A percentile compares a stretch with the other conserved stretches of the same genome.
Conservation (phyloP, 2,113 vertebrate genomes). For the Chaenocephalus aceratus region DNA sequence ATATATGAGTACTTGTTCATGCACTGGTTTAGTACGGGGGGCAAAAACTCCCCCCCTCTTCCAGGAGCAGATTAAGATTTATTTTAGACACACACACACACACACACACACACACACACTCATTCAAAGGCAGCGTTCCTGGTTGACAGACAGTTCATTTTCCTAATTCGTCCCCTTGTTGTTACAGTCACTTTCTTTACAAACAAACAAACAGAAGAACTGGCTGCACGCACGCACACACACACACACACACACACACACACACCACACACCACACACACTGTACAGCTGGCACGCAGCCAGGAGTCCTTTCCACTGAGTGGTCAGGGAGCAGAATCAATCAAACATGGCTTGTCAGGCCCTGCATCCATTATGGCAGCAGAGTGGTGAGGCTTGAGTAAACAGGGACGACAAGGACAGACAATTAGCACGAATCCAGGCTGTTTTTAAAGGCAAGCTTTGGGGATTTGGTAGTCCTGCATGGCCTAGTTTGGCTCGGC, state of each 20-base stretch:
- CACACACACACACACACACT: background rate
- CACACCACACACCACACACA: conserved; percentile 44
- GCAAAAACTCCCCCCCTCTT: too few species aligned
- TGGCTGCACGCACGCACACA: background rate
- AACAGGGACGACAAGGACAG: conserved; percentile 78
- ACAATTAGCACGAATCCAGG: conserved; percentile 76
- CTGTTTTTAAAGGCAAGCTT: conserved; percentile 63
- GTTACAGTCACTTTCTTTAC: too few species aligned
- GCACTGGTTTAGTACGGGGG: too few species aligned
- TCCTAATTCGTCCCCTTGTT: background rate
- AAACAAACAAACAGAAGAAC: too few species aligned
- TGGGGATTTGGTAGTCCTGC: conserved; percentile 68
- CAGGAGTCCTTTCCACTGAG: conserved; percentile 78
- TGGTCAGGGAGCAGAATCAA: conserved; percentile 78
- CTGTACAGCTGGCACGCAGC: conserved; percentile 77
- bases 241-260: conserved; percentile 2
- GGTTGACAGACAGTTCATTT: conserved; percentile 72
- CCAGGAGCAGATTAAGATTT: too few species aligned
- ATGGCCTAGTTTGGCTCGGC: conserved; percentile 69
- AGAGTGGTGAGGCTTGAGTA: conserved; percentile 81
- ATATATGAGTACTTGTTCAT: too few species aligned
- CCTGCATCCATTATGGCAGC: conserved; percentile 75
- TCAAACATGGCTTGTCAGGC: conserved; percentile 79
- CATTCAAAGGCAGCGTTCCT: conserved; percentile 15
- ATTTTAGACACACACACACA: too few species aligned